Conservation (phyloP, 1,140 invertebrate genomes). For the Luehdorfia chinensis region DNA sequence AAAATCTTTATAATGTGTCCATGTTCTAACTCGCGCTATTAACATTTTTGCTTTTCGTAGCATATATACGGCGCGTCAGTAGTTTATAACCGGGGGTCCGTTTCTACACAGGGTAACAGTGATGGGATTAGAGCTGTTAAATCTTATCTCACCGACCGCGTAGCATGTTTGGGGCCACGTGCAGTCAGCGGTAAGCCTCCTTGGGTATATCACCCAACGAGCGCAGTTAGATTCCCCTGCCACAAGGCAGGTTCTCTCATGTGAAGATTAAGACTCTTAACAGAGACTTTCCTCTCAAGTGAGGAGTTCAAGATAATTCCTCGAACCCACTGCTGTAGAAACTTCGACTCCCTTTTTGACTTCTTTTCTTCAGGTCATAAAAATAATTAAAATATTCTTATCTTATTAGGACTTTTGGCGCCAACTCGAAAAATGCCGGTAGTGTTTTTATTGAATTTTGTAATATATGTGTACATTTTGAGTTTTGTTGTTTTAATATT, state of each 20-base stretch:
- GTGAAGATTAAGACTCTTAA: neutral
- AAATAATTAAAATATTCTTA: no score
- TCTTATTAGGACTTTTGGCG: no score
- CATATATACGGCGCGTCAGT: conserved; percentile 22
- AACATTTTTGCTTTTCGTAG: neutral
- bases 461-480: no score
- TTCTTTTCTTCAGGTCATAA: no score
- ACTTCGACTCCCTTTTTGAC: conserved; percentile 30
- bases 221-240: conserved; percentile 9
- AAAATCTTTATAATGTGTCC: no score
- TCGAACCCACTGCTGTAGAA: conserved; percentile 33
- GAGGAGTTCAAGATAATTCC: conserved; percentile 3
- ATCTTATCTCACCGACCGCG: conserved; percentile 14
- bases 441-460: no score
- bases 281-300: conserved; percentile 9
- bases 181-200: no score
- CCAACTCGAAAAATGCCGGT: no score
- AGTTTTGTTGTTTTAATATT: no score
- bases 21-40: conserved; percentile 21
- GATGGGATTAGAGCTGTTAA: conserved; percentile 20
- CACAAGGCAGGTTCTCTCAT: no score
- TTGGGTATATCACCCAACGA: neutral
- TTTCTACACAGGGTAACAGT: conserved; percentile 37
- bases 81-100: conserved; percentile 31
- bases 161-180: neutral